Conservation (phyloP, 2,797 vertebrate genomes). For the Sebastes oblongus region DNA sequence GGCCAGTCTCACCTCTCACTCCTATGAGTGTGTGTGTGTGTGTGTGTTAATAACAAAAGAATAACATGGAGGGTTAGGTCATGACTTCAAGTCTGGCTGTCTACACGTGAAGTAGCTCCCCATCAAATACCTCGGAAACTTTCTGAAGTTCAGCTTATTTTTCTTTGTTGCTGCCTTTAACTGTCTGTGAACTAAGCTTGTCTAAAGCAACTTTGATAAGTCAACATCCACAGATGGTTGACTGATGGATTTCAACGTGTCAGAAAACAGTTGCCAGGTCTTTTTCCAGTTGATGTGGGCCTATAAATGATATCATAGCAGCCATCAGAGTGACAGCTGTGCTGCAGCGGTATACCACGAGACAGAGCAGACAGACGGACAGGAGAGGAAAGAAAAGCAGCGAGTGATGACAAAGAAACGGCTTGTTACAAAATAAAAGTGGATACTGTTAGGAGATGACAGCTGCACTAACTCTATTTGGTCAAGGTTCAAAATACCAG, state of each 20-base stretch:
- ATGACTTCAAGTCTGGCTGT: background rate
- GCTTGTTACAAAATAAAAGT: slow-evolving; percentile 8
- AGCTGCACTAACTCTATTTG: slow-evolving; percentile 22
- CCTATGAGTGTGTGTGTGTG: slow-evolving; percentile 26
- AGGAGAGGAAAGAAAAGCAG: background rate
- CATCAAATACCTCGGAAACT: background rate
- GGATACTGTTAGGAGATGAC: background rate
- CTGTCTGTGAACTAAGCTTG: background rate
- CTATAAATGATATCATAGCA: background rate
- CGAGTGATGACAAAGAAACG: background rate
- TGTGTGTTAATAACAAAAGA: slow-evolving; percentile 26
- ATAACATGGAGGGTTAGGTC: slow-evolving; percentile 6
- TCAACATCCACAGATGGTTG: background rate
- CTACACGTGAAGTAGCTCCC: background rate
- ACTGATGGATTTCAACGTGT: background rate
- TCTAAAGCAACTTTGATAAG: background rate
- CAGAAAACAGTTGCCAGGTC: slow-evolving; percentile 2
- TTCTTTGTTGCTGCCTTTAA: background rate
- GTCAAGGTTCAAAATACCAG: slow-evolving; percentile 27
- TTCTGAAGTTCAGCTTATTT: background rate
- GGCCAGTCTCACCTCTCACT: slow-evolving; percentile 38
- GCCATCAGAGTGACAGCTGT: background rate
- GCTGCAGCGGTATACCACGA: background rate
- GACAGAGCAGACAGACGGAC: background rate
- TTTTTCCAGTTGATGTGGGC: background rate